Conservation (phyloP, 2,888 invertebrate genomes). For the Sturmia bella region DNA sequence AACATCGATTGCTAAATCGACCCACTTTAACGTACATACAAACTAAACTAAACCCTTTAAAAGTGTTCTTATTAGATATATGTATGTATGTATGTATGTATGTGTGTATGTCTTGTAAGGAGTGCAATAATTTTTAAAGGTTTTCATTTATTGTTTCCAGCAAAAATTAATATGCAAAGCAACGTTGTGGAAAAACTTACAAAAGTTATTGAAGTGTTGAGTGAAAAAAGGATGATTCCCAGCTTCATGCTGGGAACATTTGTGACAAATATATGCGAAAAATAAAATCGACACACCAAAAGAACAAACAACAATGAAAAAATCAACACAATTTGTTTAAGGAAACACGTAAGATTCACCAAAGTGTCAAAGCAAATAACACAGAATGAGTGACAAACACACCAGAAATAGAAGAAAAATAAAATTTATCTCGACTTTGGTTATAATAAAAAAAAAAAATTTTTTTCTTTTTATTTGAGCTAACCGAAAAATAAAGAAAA, state of each 20-base stretch:
- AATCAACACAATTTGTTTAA: slow-evolving; percentile 61
- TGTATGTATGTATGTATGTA: not conserved
- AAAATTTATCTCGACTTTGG: slow-evolving; percentile 29
- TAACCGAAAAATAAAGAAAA: slow-evolving; percentile 35
- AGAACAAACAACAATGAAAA: slow-evolving; percentile 35
- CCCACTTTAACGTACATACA: not conserved
- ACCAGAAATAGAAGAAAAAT: slow-evolving; percentile 48
- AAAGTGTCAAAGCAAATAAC: slow-evolving; percentile 68
- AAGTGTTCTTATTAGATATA: not conserved
- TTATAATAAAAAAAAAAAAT: slow-evolving; percentile 49
- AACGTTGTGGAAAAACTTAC: slow-evolving; percentile 72
- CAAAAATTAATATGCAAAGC: slow-evolving; percentile 79
- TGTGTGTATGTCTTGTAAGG: not conserved
- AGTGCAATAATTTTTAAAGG: not conserved
- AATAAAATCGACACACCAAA: slow-evolving; percentile 26
- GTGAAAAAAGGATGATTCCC: slow-evolving; percentile 79
- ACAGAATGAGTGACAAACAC: slow-evolving; percentile 58
- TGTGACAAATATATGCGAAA: slow-evolving; percentile 55
- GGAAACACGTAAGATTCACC: slow-evolving; percentile 71
- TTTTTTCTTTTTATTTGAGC: slow-evolving; percentile 15
- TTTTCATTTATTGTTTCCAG: not conserved
- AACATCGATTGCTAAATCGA: too few species aligned
- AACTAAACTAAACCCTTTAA: too few species aligned
- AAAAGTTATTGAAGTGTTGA: slow-evolving; percentile 78
- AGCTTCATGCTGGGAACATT: slow-evolving; percentile 7